Percentiles rank a stretch among this genome's conserved stretches.
phyloP scores from a whole-genome alignment of 1,140 invertebrate genomes.

The Drosophila pallidifrons region DNA sequence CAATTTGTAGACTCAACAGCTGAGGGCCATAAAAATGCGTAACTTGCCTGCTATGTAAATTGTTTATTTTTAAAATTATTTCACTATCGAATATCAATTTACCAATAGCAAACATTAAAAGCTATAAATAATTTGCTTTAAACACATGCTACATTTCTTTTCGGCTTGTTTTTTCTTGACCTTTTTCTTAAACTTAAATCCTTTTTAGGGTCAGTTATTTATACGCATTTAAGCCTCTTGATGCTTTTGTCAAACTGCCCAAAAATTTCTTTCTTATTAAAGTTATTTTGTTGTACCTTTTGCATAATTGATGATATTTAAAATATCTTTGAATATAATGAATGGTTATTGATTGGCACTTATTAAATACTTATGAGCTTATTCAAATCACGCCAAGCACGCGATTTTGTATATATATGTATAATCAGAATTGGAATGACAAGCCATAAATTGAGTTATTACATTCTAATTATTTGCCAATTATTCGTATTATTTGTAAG shows the following conservation, averaged over 20 bases:
- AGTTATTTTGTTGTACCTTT: background rate
- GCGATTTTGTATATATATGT: slow-evolving; percentile 6
- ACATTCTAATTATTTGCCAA: slow-evolving; percentile 10
- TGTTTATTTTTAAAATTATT: slow-evolving; percentile 1
- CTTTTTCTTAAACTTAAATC: slow-evolving; percentile 2
- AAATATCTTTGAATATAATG: background rate
- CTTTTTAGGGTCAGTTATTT: slow-evolving; percentile 6
- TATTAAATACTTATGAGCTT: slow-evolving; percentile 10
- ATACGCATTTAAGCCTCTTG: slow-evolving; percentile 10
- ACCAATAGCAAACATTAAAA: background rate
- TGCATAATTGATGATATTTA: background rate
- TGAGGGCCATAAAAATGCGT: background rate
- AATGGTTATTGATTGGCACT: background rate
- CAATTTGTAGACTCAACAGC: slow-evolving; percentile 1
- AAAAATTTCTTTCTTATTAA: background rate
- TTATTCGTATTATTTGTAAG: slow-evolving; percentile 12
- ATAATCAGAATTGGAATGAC: background rate
- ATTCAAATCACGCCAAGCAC: background rate
- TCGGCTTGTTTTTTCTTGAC: background rate
- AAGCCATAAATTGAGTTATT: slow-evolving; percentile 3
- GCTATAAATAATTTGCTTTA: slow-evolving; percentile 5
- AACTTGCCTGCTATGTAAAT: background rate
- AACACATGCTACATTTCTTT: slow-evolving; percentile 2
- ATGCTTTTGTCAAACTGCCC: background rate
- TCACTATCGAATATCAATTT: background rate